A percentile compares a stretch with the other conserved stretches of the same genome.
Conservation (phyloP, 2,888 invertebrate genomes). For the Volucella inanis region DNA sequence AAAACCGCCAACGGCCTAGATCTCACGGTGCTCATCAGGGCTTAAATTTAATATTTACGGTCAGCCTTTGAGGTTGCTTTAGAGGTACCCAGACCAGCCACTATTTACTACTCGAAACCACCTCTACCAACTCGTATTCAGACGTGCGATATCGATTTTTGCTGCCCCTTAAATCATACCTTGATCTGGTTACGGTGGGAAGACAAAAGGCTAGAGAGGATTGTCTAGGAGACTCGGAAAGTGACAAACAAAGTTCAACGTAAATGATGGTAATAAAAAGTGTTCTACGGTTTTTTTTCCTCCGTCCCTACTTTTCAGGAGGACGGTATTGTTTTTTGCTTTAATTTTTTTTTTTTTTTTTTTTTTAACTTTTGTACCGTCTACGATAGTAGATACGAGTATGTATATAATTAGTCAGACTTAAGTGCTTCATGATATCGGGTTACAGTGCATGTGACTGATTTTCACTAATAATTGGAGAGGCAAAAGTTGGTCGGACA, state of each 20-base stretch:
- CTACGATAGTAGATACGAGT: conserved; percentile 16
- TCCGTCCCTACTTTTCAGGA: conserved; percentile 28
- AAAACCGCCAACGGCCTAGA: conserved; percentile 75
- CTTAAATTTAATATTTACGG: conserved; percentile 69
- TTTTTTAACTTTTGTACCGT: background rate
- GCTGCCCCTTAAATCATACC: conserved; percentile 39
- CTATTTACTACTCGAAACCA: background rate
- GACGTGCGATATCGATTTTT: conserved; percentile 58
- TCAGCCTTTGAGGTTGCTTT: conserved; percentile 51
- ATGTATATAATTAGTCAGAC: conserved; percentile 43
- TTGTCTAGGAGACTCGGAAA: conserved; percentile 14
- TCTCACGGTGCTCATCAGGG: conserved; percentile 77
- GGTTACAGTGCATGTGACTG: conserved; percentile 52
- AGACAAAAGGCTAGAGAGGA: conserved; percentile 26
- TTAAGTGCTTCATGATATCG: conserved; percentile 50
- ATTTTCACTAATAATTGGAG: conserved; percentile 58
- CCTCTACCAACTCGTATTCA: conserved; percentile 2
- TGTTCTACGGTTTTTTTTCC: conserved; percentile 26
- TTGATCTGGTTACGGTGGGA: conserved; percentile 66
- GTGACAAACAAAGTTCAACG: conserved; percentile 63
- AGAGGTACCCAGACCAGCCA: background rate
- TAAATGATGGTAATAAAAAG: conserved; percentile 59
- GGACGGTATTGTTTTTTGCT: conserved; percentile 19
- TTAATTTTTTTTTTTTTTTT: background rate
- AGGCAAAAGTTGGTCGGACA: conserved; percentile 38